Evolutionary conservation across 2,113 vertebrate genomes (phyloP), one percentile per base, ranked within the genome.

Genomic region (Zosterops lateralis): DNA sequence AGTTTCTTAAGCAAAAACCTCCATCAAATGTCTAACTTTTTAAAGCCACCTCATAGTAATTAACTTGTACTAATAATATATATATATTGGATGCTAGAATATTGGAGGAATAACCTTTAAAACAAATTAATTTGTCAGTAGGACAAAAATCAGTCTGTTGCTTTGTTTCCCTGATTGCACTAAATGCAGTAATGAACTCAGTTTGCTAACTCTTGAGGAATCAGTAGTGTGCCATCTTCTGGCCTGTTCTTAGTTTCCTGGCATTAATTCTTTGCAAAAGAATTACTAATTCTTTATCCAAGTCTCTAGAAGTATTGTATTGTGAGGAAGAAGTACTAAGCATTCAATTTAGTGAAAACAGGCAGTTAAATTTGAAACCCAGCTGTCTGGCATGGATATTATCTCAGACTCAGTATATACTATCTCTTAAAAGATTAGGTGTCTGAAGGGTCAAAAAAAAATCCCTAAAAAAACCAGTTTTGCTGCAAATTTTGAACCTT

Each of bases 391-490:
- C 89, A 12, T 78, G 11, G 68, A 6, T 64, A 31, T 86, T 65
- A 9, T 28, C 45, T 88, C 47, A 86, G 80, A 93, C 65, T 92
- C 93, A 77, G 84, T 58, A 79, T 95, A 95, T 93, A 96, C 91
- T 96, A 82, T 86, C 81, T 93, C 87, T 24, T 36, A 26, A 85
- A 85, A 68, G 91, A 92, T 61, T 6, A 72, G 11, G 74, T 12
- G 19, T 93, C 65, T 79, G 80, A 95, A 87, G 95, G 88, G 96
- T 95, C 17, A 45, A 45, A 96, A 94, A 79, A 28, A 66, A 31
- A 78, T 74, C 62, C 95, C 96, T 95, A 95, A 94, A 94, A 94
- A 96, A 97, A 44, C 87, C 92, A 96, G 82, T 94, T 98, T 97
- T 96, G 62, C 78, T 94, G 61, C 91, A 91, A 88, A 84, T 81